Evolutionary conservation across 2,797 vertebrate species (phyloP), one percentile per base, ranked within the genome.

Genomic region (Lacerta bilineata): DNA sequence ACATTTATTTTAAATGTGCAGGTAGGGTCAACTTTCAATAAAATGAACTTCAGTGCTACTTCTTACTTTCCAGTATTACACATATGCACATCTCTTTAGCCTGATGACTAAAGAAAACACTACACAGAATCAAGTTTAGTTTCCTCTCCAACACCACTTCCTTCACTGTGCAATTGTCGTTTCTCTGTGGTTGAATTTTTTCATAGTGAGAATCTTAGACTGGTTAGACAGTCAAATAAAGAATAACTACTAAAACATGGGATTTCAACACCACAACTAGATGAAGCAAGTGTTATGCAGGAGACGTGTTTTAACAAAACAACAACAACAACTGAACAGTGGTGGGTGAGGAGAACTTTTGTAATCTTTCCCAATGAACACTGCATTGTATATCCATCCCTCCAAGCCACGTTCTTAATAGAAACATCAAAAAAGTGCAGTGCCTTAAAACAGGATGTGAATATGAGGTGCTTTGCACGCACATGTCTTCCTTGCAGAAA

Each of bases 401-500:
- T 59, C 23, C 76, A 59, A 92, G 76, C 39, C 78, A 33, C 50
- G 2, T 41, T 75, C 84, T 79, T 88, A 68, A 64, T 0, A 89
- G 83, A 66, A 91, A 13, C 27, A 0, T 0, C 25, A 55, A 8
- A 84, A 71, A 55, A 36, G 11, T 13, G 20, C 71, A 50, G 10
- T 75, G 33, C 11, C 1, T 75, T 72, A 87, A 90, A 95, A 91
- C 90, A 94, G 92, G 91, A 95, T 83, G 77, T 1, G 3, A 80
- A 68, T 18, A 69, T 29, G 69, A 79, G 36, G 3, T 69, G 59
- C 79, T 88, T 36, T 1, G 23, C 66, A 83, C 23, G 33, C 71
- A 59, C 23, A 25, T 91, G 89, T 80, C 79, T 80, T 2, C 59
- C 87, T 80, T 89, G 87, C 81, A 91, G 41, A 84, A 50, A 90